Base-by-base conservation (phyloP, 2,113 vertebrate genomes). In the Ibidorhyncha struthersii region DNA sequence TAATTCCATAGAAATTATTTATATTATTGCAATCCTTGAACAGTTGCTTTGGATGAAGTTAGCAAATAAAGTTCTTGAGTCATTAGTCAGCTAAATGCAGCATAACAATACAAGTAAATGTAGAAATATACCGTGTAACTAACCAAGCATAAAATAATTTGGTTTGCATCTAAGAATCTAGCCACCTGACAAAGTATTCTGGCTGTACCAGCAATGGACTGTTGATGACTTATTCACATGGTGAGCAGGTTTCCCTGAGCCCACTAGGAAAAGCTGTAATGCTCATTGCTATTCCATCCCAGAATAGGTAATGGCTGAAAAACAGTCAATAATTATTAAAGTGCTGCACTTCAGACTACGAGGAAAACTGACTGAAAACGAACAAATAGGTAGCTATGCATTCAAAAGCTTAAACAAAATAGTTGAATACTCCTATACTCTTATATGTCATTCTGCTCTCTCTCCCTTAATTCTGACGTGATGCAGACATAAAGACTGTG, bases 91-190 rank as follows among this genome's bases (percentile, higher is more conserved):
- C 76, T 96, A 97, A 98, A 97, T 95, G 80, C 76, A 93, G 92
- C 91, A 95, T 87, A 97, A 92, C 89, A 95, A 90, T 89, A 93
- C 69, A 96, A 96, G 83, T 97, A 98, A 98, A 97, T 47, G 43
- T 82, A 97, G 91, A 96, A 97, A 97, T 97, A 93, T 85, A 90
- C 67, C 76, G 59, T 96, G 79, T 80, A 98, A 94, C 96, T 97
- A 98, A 97, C 97, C 93, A 98, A 92, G 59, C 97, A 98, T 98
- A 96, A 97, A 98, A 97, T 97, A 97, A 98, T 97, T 97, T 96
- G 93, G 93, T 97, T 95, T 94, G 71, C 55, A 96, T 91, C 84
- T 91, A 79, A 47, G 55, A 98, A 97, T 86, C 91, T 83, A 95
- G 92, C 89, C 94, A 96, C 89, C 95, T 98, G 90, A 98, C 53